Conservation (phyloP, 2,113 vertebrate genomes). For the Lampris megalopsis region DNA sequence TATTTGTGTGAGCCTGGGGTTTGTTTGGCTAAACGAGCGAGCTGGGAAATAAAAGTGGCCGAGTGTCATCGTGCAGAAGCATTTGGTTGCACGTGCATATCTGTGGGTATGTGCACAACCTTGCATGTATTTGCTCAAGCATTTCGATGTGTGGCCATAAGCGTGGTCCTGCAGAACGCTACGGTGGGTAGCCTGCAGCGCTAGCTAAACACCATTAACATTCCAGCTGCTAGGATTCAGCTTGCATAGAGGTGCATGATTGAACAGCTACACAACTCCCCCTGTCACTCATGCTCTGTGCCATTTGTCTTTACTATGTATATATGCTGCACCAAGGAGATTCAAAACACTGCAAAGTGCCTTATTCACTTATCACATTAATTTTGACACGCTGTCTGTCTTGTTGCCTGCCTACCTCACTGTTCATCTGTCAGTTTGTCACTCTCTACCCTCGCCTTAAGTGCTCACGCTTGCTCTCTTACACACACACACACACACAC, state of each 20-base stretch:
- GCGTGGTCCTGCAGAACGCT: constrained; percentile 18
- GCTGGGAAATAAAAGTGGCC: neutral
- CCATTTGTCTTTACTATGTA: constrained; percentile 15
- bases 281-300: constrained; percentile 12
- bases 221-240: constrained; percentile 76
- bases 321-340: constrained; percentile 24
- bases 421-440: constrained; percentile 14
- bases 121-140: constrained; percentile 17
- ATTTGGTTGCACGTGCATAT: neutral
- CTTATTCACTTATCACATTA: constrained; percentile 10
- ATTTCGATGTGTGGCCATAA: constrained; percentile 37
- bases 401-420: constrained; percentile 24
- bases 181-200: constrained; percentile 60
- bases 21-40: too few species aligned
- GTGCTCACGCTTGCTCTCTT: neutral
- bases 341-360: constrained; percentile 33
- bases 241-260: constrained; percentile 70
- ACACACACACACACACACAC: neutral
- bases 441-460: neutral
- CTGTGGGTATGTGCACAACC: constrained; percentile 12
- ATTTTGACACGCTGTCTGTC: constrained; percentile 31
- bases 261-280: constrained; percentile 69
- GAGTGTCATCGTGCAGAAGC: neutral
- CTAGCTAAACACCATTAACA: constrained; percentile 76
- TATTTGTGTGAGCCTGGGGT: neutral